Conservation (phyloP, 2,888 invertebrate genomes). For the Onchidella celtica region DNA sequence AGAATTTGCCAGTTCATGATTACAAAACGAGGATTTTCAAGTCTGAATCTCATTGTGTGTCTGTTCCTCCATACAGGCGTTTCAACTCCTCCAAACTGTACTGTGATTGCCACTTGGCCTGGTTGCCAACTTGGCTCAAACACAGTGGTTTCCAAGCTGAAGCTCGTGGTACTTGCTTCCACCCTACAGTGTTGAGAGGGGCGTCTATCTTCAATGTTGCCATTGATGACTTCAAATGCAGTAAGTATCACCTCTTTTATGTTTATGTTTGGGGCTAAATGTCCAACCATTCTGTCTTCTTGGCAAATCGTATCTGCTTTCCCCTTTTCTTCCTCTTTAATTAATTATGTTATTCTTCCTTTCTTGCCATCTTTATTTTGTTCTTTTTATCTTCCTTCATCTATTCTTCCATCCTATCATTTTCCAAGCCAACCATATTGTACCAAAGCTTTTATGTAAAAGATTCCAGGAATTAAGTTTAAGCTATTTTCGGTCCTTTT, state of each 20-base stretch:
- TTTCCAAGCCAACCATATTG: no score
- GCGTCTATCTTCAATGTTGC: conserved; percentile 86
- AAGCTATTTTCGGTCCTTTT: no score
- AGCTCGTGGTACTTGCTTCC: conserved; percentile 88
- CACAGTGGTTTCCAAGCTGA: conserved; percentile 82
- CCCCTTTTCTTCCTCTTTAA: no score
- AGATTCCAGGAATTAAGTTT: no score
- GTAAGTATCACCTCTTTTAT: conserved; percentile 70
- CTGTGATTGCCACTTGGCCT: conserved; percentile 93
- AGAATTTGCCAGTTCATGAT: no score
- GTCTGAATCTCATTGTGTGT: not conserved
- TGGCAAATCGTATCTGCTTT: not conserved
- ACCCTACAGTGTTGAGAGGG: conserved; percentile 89
- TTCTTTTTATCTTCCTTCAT: not conserved
- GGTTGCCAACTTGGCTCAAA: conserved; percentile 91
- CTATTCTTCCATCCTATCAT: no score
- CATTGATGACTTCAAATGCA: conserved; percentile 80
- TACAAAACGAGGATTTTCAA: no score
- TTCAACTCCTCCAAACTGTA: conserved; percentile 89
- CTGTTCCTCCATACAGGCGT: conserved; percentile 63
- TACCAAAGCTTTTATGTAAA: no score
- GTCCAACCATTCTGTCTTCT: not conserved
- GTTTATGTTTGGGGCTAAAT: not conserved
- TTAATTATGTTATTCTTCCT: not conserved
- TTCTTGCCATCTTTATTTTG: not conserved